These are phyloP conservation scores for Diglossa cyanea DNA, from an alignment of 2,797 vertebrate genomes.

Conservation along the genomic window DNA sequence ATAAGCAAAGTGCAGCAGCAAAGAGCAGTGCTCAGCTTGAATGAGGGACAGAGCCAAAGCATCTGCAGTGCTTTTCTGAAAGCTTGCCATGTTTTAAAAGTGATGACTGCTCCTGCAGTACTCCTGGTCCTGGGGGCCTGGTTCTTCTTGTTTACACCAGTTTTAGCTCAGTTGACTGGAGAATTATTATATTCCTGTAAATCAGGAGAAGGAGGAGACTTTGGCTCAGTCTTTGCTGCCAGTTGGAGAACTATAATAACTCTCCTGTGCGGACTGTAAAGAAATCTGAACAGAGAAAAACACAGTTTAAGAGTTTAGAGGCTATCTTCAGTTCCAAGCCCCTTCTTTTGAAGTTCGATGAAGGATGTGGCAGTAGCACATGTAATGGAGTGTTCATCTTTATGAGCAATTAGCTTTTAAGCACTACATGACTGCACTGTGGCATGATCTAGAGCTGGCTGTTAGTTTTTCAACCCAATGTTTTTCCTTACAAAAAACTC, in stretches of 20 bases:
- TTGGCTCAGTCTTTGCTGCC: neutral
- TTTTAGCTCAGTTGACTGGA: constrained; percentile 47
- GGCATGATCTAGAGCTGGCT: neutral
- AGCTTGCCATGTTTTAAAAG: constrained; percentile 54
- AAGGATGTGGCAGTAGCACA: neutral
- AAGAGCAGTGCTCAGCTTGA: neutral
- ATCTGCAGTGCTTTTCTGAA: constrained; percentile 49
- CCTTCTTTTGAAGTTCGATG: neutral
- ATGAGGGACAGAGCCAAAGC: constrained; percentile 42
- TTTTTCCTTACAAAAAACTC: fast-evolving
- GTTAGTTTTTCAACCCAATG: neutral
- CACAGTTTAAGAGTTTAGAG: neutral
- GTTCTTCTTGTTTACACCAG: constrained; percentile 44
- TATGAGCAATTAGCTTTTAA: neutral
- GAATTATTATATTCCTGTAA: constrained; percentile 49
- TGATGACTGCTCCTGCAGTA: constrained; percentile 28
- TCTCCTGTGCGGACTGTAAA: neutral
- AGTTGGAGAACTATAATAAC: neutral
- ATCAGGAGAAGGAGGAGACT: constrained; percentile 41
- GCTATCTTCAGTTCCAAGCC: neutral
- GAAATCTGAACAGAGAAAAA: neutral
- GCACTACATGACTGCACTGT: neutral
- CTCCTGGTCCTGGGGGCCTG: constrained; percentile 7
- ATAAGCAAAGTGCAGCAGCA: neutral
- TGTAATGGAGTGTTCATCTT: neutral